phyloP scores from a whole-genome alignment of 2,888 invertebrate species.

The Callyntrura guangdongensis region DNA sequence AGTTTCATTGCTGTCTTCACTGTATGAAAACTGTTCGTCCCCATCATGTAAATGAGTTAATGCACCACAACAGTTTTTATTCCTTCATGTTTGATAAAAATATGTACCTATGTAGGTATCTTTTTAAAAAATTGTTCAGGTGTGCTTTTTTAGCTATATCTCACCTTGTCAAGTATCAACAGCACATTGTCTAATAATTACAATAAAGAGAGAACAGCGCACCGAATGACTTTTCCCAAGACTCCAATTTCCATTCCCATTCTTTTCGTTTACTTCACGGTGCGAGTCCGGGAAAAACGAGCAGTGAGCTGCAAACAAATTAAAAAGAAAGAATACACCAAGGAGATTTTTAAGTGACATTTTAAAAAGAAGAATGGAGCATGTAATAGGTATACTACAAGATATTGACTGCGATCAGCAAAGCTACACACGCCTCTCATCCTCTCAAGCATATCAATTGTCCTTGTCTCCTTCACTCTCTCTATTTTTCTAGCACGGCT shows the following conservation, averaged over 20 bases:
- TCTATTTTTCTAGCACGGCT: background rate
- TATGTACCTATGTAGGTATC: background rate
- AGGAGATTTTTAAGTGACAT: constrained; percentile 71
- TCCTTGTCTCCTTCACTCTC: constrained; percentile 23
- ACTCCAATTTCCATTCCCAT: constrained; percentile 50
- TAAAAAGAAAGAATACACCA: constrained; percentile 66
- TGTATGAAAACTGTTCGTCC: too few relatives aligned
- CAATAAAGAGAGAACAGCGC: constrained; percentile 23
- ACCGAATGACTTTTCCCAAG: constrained; percentile 40
- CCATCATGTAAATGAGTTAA: too few relatives aligned
- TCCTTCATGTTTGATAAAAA: too few relatives aligned
- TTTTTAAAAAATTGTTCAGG: background rate
- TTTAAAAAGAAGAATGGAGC: constrained; percentile 54
- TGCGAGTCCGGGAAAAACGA: background rate
- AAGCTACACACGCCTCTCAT: constrained; percentile 24
- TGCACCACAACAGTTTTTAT: too few relatives aligned
- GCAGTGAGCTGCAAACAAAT: constrained; percentile 50
- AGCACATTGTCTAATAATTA: constrained; percentile 41
- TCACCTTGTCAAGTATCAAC: constrained; percentile 22
- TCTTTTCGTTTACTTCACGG: constrained; percentile 30
- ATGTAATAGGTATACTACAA: constrained; percentile 22
- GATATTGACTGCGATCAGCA: constrained; percentile 56
- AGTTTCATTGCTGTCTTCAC: too few relatives aligned
- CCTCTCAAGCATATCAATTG: constrained; percentile 53
- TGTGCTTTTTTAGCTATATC: background rate